Evolutionary conservation across 2,113 vertebrate genomes (phyloP).

Genomic region (Stegostoma tigrinum): DNA sequence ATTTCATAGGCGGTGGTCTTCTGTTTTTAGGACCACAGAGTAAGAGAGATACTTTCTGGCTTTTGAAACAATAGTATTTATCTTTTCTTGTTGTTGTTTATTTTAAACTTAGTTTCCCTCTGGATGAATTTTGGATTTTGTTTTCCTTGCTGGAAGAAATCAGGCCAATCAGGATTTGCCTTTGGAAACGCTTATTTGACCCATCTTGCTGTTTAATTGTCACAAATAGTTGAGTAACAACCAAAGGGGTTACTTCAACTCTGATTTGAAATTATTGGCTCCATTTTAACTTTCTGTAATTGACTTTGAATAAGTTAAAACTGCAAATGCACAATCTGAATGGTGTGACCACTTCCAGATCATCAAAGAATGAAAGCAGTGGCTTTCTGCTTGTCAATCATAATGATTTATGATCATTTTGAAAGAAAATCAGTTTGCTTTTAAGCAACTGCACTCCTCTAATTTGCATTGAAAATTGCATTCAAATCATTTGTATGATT

Average conservation of each 20-base stretch:
- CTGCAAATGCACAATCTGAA: not conserved
- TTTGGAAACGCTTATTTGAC: not conserved
- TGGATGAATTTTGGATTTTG: not conserved
- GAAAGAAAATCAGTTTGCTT: not conserved
- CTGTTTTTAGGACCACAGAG: not conserved
- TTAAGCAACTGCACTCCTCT: not conserved
- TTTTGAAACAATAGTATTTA: not conserved
- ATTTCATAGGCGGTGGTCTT: not conserved
- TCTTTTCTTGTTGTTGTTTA: not conserved
- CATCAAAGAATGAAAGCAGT: not conserved
- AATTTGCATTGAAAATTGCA: not conserved
- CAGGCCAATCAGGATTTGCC: not conserved
- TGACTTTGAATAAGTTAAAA: no score
- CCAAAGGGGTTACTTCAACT: not conserved
- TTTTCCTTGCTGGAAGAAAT: not conserved
- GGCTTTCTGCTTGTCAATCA: not conserved
- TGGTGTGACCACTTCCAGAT: not conserved
- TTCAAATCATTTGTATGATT: not conserved
- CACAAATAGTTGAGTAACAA: not conserved
- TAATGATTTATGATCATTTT: not conserved
- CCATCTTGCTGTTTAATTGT: not conserved
- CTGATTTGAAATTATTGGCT: not conserved
- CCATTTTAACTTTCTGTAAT: no score
- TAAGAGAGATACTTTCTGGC: not conserved
- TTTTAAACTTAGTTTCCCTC: not conserved